Percentiles rank a stretch among this genome's conserved stretches.
phyloP scores from a whole-genome alignment of 2,888 invertebrate species.

The Leptinotarsa peninsularis region DNA sequence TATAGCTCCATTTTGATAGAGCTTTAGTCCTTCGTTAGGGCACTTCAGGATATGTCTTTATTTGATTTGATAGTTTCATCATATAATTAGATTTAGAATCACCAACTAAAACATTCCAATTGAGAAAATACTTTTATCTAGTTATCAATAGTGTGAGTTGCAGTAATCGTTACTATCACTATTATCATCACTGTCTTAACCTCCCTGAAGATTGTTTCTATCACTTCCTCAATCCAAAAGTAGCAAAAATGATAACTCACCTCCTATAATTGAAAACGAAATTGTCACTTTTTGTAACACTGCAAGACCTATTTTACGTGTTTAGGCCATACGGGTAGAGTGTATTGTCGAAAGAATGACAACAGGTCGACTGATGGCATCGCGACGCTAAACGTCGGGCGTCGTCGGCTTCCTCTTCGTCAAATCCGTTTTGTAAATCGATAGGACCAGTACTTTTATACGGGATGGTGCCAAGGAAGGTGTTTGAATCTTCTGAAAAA shows the following conservation, averaged over 20 bases:
- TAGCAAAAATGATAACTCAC: background rate
- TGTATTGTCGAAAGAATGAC: constrained; percentile 43
- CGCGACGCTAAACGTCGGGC: constrained; percentile 45
- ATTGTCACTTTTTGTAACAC: constrained; percentile 1
- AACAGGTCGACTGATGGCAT: constrained; percentile 51
- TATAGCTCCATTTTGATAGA: no score
- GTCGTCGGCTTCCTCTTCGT: constrained; percentile 44
- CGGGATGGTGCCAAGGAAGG: constrained; percentile 4
- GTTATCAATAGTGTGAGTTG: no score
- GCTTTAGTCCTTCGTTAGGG: no score
- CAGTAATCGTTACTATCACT: no score
- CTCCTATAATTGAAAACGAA: background rate
- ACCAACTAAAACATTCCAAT: no score
- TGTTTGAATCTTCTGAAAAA: background rate
- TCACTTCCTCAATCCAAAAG: background rate
- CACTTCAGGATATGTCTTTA: no score
- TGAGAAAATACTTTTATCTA: no score
- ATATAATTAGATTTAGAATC: no score
- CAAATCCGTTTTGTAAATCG: constrained; percentile 28
- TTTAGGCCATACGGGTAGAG: constrained; percentile 47
- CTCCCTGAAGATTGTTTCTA: background rate
- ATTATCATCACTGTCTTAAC: no score
- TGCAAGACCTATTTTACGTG: constrained; percentile 17
- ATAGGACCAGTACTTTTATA: constrained; percentile 24
- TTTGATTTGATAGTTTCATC: no score